phyloP scores from a whole-genome alignment of 2,888 invertebrate genomes.

The Dynastes grantii region DNA sequence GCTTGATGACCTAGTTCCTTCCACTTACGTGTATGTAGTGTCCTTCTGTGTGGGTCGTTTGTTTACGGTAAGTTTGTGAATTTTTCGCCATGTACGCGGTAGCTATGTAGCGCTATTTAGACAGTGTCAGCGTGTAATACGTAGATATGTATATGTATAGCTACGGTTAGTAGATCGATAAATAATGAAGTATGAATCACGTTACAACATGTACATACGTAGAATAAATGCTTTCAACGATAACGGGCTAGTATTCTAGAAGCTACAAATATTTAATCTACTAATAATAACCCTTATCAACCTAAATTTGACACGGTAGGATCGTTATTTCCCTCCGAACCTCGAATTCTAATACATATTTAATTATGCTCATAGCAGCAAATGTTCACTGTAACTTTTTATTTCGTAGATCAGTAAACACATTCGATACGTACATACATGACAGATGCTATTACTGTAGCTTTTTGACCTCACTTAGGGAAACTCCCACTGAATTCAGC shows the following conservation, averaged over 20 bases:
- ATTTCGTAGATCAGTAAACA: no score
- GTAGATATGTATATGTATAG: not conserved
- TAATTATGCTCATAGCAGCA: no score
- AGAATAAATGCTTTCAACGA: not conserved
- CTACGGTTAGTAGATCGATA: not conserved
- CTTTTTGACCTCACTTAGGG: no score
- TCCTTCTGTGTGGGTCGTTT: slow-evolving; percentile 4
- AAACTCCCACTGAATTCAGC: no score
- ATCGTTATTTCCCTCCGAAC: no score
- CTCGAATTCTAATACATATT: no score
- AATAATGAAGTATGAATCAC: slow-evolving; percentile 16
- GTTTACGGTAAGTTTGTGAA: slow-evolving; percentile 4
- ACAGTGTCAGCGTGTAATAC: slow-evolving; percentile 4
- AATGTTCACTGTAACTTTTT: no score
- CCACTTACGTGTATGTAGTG: slow-evolving; percentile 13
- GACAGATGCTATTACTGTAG: no score
- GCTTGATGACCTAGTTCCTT: slow-evolving; percentile 12
- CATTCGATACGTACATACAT: no score
- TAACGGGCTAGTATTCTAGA: not conserved
- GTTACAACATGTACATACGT: not conserved
- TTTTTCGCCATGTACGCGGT: slow-evolving; percentile 4
- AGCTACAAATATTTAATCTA: slow-evolving; percentile 11
- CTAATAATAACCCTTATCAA: slow-evolving; percentile 2
- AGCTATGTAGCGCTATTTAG: slow-evolving; percentile 7
- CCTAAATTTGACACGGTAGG: not conserved